Conservation (phyloP, 2,113 vertebrate species). For the Tragelaphus scriptus region DNA sequence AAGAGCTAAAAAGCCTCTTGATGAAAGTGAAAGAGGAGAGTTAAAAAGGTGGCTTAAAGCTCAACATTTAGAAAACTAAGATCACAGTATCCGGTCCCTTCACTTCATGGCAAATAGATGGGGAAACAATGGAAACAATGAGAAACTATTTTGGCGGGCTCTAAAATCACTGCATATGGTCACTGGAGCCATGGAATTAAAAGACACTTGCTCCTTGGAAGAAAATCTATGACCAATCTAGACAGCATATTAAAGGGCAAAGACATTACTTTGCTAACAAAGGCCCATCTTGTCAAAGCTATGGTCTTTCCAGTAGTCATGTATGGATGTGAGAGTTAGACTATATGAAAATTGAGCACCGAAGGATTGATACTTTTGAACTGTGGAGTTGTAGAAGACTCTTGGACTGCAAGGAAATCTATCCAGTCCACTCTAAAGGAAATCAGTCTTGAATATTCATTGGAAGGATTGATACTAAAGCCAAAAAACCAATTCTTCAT, state of each 20-base stretch:
- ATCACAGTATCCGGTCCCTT: rapidly evolving
- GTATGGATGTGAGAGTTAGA: not conserved
- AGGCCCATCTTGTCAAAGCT: not conserved
- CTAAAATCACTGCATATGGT: not conserved
- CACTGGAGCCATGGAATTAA: not conserved
- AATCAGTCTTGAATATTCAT: not conserved
- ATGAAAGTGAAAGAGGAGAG: not conserved
- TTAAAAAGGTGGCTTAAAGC: not conserved
- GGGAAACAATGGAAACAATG: not conserved
- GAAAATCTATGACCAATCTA: not conserved
- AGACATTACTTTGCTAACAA: not conserved
- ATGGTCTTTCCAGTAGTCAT: not conserved
- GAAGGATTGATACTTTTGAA: not conserved
- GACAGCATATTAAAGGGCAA: not conserved
- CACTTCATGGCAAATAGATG: not conserved
- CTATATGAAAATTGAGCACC: not conserved
- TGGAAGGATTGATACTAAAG: not conserved
- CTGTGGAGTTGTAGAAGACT: not conserved
- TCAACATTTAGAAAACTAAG: not conserved
- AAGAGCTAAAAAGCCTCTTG: not conserved
- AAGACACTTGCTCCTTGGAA: not conserved
- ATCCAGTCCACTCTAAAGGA: not conserved
- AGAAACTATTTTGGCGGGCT: not conserved
- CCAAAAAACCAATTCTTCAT: not conserved
- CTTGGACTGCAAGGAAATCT: not conserved